Evolutionary conservation across 1,140 invertebrate genomes (phyloP), one percentile per base, ranked within the genome.

Genomic region (Dendroctonus ponderosae): DNA sequence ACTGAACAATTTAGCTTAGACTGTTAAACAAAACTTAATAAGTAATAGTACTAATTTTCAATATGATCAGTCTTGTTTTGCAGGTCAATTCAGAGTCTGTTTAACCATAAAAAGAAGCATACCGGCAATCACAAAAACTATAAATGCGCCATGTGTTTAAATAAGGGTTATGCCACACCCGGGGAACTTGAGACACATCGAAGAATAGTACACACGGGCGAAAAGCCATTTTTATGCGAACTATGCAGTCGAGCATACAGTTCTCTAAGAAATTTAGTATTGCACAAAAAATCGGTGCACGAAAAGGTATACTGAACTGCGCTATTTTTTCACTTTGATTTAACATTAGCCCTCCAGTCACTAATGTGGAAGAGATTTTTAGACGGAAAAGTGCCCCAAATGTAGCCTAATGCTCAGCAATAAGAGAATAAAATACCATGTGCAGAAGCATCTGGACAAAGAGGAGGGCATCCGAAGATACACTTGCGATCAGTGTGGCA

Each of bases 31-130:
- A n/a, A n/a, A n/a, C n/a, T n/a, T n/a, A n/a, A n/a, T n/a, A n/a
- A n/a, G n/a, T n/a, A n/a, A n/a, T n/a, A n/a, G n/a, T n/a, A n/a
- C n/a, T n/a, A n/a, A n/a, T n/a, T n/a, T n/a, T n/a, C n/a, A n/a
- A n/a, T n/a, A 26, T 26, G 26, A 26, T 26, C 26, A 26, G 26
- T 26, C 26, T 26, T 26, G 11, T 37, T 41, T 63, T 63, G 26
- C 39, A 63, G 61, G 6, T 54, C 61, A 7, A 8, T 44, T 11
- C 61, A 63, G 48, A 63, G 54, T 54, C 40, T 63, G 37, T 63
- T 54, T 54, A 63, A 63, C 44, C 61, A 63, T 48, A 63, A 63
- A 54, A 63, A 63, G 61, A 63, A 63, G 14, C 61, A 63, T 11
- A 63, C 50, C 26, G 61, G 52, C 5, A 44, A 12, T 4, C n/a